Evolutionary conservation across 2,113 vertebrate genomes (phyloP).

Genomic region (Columbina picui): DNA sequence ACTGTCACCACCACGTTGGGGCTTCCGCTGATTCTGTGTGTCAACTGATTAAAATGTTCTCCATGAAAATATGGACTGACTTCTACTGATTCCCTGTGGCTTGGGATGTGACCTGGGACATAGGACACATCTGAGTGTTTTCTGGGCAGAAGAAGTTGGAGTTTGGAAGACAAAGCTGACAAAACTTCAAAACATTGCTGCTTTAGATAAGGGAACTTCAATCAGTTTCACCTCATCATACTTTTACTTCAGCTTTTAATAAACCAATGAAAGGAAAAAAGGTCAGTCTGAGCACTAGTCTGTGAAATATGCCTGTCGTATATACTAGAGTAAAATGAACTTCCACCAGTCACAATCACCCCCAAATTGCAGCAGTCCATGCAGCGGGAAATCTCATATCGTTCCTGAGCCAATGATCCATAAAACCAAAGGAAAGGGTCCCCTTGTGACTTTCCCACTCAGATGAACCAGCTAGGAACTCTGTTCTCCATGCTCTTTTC

Average conservation of each 20-base stretch:
- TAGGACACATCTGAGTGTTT: not conserved
- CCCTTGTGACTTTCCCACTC: not conserved
- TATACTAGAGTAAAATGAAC: not conserved
- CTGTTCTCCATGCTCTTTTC: not conserved
- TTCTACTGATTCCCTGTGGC: not conserved
- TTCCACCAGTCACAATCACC: not conserved
- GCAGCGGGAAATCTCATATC: not conserved
- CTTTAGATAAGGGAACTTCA: not conserved
- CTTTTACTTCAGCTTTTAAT: conserved; percentile 2
- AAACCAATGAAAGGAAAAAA: not conserved
- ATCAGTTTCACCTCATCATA: not conserved
- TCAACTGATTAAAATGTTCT: not conserved
- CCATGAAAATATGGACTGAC: not conserved
- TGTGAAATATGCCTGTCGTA: not conserved
- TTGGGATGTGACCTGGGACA: not conserved
- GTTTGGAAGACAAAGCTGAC: not conserved
- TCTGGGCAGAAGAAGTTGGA: not conserved
- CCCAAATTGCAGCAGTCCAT: not conserved
- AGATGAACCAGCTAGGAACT: not conserved
- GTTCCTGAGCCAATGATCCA: not conserved
- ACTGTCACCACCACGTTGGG: not conserved
- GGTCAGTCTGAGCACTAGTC: not conserved
- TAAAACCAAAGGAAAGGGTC: not conserved
- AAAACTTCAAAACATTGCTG: not conserved
- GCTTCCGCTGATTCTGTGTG: not conserved